These are phyloP conservation scores for Coracopsis vasa DNA, from an alignment of 2,113 vertebrate genomes.

Conservation along the genomic window DNA sequence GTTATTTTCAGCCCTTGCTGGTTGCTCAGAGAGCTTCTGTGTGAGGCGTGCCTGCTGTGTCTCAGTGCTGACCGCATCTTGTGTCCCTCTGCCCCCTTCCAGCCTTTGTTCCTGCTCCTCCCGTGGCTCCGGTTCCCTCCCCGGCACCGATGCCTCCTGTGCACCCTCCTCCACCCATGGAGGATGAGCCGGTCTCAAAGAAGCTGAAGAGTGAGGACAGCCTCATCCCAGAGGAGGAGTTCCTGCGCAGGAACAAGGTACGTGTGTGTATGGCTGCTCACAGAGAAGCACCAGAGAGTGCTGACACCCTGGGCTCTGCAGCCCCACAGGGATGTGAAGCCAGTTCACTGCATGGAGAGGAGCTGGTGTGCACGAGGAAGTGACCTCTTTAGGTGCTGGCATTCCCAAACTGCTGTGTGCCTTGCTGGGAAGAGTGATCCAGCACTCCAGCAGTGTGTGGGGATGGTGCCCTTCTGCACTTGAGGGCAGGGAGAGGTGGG, in stretches of 20 bases:
- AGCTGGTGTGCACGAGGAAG: neutral
- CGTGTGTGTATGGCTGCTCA: too few species aligned
- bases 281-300: neutral
- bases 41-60: neutral
- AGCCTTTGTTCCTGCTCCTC: conserved; percentile 96
- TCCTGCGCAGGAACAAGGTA: conserved; percentile 95
- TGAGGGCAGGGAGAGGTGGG: neutral
- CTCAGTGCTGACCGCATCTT: neutral
- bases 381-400: neutral
- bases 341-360: neutral
- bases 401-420: neutral
- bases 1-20: neutral
- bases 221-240: conserved; percentile 96
- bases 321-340: neutral
- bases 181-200: conserved; percentile 93
- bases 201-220: conserved; percentile 97
- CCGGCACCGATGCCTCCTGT: conserved; percentile 84
- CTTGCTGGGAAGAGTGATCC: neutral
- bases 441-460: neutral
- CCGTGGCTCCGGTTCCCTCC: conserved; percentile 84
- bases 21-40: neutral
- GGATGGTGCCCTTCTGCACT: neutral
- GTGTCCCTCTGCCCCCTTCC: neutral
- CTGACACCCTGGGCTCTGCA: neutral
- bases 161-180: conserved; percentile 88